Evolutionary conservation across 2,113 vertebrate genomes (phyloP), one percentile per base, ranked within the genome.

Genomic region (Hippocampus abdominalis): DNA sequence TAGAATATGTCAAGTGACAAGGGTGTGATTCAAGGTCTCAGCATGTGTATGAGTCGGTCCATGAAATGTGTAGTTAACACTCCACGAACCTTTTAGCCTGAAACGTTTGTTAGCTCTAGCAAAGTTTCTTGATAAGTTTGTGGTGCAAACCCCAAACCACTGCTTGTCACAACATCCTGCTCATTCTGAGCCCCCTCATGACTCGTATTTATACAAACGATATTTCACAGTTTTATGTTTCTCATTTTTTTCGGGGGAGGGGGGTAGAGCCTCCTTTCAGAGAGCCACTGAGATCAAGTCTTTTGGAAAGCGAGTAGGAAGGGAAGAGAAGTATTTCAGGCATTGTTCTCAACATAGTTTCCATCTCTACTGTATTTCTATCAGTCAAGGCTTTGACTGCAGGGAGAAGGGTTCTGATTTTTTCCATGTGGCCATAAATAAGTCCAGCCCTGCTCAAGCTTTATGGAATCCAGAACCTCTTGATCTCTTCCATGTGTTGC

Each of bases 401-500:
- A 72, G 81, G 61, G 75, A 79, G 65, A 60, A 56, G 72, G 71
- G 64, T 75, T 74, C 75, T 75, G 81, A 82, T 84, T 84, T 88
- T 86, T 89, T 87, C 85, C 64, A 15, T 60, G 74, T 65, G 69
- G 72, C 85, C 87, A 83, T 92, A 91, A 92, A 91, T 91, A 90
- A 90, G 78, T 88, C 81, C 29, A 42, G 75, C 74, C 77, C 77
- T 66, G 79, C 80, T 87, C 74, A 39, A 49, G 71, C 84, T 90
- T 92, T 91, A 92, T 90, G 81, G 84, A 91, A 91, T 87, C 86
- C 91, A 91, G 90, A 91, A 77, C 69, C 75, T 83, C 79, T 87
- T 89, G 91, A 91, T 90, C 87, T 87, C 80, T 87, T 88, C 91
- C 89, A 91, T 91, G 89, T 92, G 91, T 91, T 91, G 82, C 77